phyloP scores from a whole-genome alignment of 2,797 vertebrate species.

The Myripristis murdjan region DNA sequence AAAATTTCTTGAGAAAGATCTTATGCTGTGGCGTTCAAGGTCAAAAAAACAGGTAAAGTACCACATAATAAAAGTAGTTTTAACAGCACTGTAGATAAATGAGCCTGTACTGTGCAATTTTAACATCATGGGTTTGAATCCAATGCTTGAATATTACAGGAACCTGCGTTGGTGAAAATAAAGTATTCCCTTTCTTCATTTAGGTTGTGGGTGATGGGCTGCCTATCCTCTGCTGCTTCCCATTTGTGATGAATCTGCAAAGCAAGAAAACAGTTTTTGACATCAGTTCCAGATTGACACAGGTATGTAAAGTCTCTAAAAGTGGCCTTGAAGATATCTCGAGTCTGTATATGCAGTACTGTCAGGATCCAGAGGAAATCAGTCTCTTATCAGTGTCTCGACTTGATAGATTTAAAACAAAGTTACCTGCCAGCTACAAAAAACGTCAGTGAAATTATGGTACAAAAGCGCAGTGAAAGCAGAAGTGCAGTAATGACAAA shows the following conservation, averaged over 20 bases:
- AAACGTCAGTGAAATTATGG: background rate
- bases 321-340: too few species aligned
- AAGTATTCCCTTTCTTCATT: background rate
- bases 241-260: slow-evolving; percentile 73
- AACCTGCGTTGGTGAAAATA: background rate
- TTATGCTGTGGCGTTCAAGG: slow-evolving; percentile 41
- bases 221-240: slow-evolving; percentile 59
- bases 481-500: background rate
- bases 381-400: background rate
- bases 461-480: too few species aligned
- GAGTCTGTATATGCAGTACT: background rate
- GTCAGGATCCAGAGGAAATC: background rate
- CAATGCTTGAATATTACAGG: background rate
- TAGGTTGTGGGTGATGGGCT: slow-evolving; percentile 31
- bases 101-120: background rate
- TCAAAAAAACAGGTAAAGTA: slow-evolving; percentile 35
- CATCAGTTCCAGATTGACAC: fast-evolving
- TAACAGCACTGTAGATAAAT: too few species aligned
- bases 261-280: slow-evolving; percentile 70
- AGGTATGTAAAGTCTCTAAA: slow-evolving; percentile 48
- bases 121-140: background rate
- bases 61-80: too few species aligned
- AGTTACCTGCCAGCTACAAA: background rate
- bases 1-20: slow-evolving; percentile 19
- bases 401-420: background rate